Evolutionary conservation across 2,797 vertebrate genomes (phyloP), one percentile per base, ranked within the genome.

Genomic region (Acrocephalus scirpaceus): DNA sequence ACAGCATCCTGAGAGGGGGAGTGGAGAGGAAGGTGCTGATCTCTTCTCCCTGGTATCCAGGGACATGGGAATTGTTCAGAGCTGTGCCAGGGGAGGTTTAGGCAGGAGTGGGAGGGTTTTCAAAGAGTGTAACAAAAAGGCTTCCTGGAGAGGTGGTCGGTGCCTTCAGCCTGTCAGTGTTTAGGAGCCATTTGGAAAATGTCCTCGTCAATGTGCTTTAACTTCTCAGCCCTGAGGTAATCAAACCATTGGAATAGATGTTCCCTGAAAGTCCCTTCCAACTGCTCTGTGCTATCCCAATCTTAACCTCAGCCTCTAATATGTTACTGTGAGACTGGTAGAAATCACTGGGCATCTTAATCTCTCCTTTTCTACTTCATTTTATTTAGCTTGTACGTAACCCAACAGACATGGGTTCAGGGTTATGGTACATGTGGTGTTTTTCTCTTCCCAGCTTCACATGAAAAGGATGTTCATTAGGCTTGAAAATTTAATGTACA

Each of bases 61-160:
- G 32, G 32, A 8, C 4, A 7, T 36, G 34, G 50, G 40, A 58
- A 36, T 11, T 13, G 32, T 45, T 66, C 36, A 40, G 7, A 83
- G 25, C 47, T 87, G 32, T 10, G 6, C 40, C 61, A 77, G 40
- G 4, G 4, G 7, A 73, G 7, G 10, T 81, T 81, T 48, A 50
- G 32, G 4, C 10, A 23, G 12, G 19, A 45, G 2, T 1, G 2
- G 29, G 13, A 85, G 30, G 8, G 5, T 65, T 26, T 27, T 64
- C 20, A 29, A 34, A 58, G 22, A 29, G 10, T 54, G 22, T 19
- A 45, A 54, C 21, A 26, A 38, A 69, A 45, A n/a, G 13, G 26
- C 6, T 51, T 80, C 20, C n/a, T 34, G 27, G 27, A 44, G 65
- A 58, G 5, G 22, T n/a, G 7, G 6, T 34, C 0, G 0, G 11